These are phyloP conservation scores for Bombyx mori DNA, from an alignment of 1,140 invertebrate genomes.

Conservation along the genomic window DNA sequence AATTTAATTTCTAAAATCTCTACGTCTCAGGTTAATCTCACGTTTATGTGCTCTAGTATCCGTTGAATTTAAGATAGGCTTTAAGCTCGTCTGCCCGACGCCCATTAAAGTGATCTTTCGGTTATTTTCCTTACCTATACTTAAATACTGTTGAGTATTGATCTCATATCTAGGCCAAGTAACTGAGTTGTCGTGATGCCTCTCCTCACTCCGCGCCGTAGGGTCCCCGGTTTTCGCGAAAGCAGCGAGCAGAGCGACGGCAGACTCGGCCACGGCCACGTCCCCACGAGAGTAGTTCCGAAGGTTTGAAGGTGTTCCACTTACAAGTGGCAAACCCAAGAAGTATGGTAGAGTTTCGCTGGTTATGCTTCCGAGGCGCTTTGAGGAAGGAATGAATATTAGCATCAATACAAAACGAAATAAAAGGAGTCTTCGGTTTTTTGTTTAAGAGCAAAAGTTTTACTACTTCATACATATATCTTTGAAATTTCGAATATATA, in stretches of 20 bases:
- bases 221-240: constrained; percentile 84
- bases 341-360: constrained; percentile 91
- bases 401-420: no score
- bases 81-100: no score
- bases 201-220: constrained; percentile 37
- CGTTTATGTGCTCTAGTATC: no score
- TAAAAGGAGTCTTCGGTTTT: no score
- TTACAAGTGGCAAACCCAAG: constrained; percentile 86
- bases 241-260: constrained; percentile 82
- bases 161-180: constrained; percentile 83
- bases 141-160: constrained; percentile 82
- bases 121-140: constrained; percentile 73
- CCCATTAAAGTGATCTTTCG: no score
- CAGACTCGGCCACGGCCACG: constrained; percentile 80
- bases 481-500: no score
- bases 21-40: no score
- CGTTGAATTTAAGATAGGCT: no score
- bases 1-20: no score
- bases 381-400: constrained; percentile 11
- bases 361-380: constrained; percentile 84
- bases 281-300: constrained; percentile 84
- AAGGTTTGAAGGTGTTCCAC: constrained; percentile 69
- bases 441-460: no score
- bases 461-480: no score
- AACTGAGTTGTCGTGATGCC: constrained; percentile 69